A percentile compares a stretch with the other conserved stretches of the same genome.
phyloP scores from a whole-genome alignment of 1,140 invertebrate genomes.

The Lucilia sericata region DNA sequence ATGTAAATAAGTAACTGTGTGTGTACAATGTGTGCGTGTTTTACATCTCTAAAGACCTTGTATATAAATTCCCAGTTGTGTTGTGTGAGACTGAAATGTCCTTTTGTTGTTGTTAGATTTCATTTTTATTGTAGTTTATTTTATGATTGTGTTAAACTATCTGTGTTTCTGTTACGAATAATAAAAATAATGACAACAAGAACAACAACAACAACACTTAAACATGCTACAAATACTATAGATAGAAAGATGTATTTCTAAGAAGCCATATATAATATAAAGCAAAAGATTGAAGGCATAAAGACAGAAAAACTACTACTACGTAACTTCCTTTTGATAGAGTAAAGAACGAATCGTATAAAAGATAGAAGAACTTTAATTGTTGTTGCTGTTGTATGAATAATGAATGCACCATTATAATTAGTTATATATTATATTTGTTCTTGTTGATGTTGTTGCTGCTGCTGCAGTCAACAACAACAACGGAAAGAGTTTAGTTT shows the following conservation, averaged over 20 bases:
- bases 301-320: not conserved
- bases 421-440: not conserved
- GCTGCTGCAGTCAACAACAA: not conserved
- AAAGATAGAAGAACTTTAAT: no score
- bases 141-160: slow-evolving; percentile 38
- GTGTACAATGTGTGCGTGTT: not conserved
- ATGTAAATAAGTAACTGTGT: not conserved
- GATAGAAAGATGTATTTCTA: not conserved
- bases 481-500: slow-evolving; percentile 1
- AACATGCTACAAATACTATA: not conserved
- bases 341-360: no score
- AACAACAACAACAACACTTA: not conserved
- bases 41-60: slow-evolving; percentile 26
- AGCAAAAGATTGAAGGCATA: not conserved
- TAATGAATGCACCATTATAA: not conserved
- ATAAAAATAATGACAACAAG: not conserved
- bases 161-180: slow-evolving; percentile 20
- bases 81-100: not conserved
- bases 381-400: slow-evolving; percentile 7
- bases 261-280: not conserved
- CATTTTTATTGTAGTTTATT: not conserved
- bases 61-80: slow-evolving; percentile 21
- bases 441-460: no score
- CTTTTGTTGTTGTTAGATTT: not conserved
- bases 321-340: no score